A percentile compares a stretch with the other conserved stretches of the same genome.
These are phyloP conservation scores for Epizoanthus scotinus DNA, from an alignment of 92 coral and sea anemone genomes.

Conservation along the genomic window DNA sequence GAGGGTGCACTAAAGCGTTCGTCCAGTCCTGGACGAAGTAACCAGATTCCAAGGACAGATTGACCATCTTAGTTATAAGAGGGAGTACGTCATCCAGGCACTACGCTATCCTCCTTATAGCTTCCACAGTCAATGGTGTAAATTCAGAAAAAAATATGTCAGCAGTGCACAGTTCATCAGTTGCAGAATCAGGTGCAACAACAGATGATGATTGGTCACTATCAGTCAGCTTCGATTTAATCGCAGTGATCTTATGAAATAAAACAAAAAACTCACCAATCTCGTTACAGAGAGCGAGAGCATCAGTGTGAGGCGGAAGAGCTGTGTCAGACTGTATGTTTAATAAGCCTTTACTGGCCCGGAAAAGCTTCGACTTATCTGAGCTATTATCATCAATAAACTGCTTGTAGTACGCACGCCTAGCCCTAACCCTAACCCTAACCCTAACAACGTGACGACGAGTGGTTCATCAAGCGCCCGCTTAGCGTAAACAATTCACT, in stretches of 20 bases:
- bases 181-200: too few species aligned
- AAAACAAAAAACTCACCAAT: conserved; percentile 53
- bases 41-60: conserved; percentile 42
- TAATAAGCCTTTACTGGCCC: conserved; percentile 38
- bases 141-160: background rate
- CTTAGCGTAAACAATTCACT: too few species aligned
- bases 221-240: conserved; percentile 31
- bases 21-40: conserved; percentile 29
- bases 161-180: too few species aligned
- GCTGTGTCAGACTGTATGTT: conserved; percentile 14
- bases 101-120: background rate
- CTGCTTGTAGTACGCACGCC: conserved; percentile 30
- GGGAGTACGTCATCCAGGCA: conserved; percentile 43
- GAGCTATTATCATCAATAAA: conserved; percentile 45
- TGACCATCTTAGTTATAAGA: conserved; percentile 36
- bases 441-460: too few species aligned
- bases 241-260: conserved; percentile 17
- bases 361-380: conserved; percentile 47
- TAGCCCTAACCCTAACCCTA: too few species aligned
- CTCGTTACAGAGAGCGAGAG: conserved; percentile 46
- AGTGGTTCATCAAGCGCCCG: too few species aligned
- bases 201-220: too few species aligned
- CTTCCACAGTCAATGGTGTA: background rate
- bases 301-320: conserved; percentile 44
- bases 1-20: conserved; percentile 5